phyloP scores from a whole-genome alignment of 2,797 vertebrate species.

The Anabacerthia variegaticeps region DNA sequence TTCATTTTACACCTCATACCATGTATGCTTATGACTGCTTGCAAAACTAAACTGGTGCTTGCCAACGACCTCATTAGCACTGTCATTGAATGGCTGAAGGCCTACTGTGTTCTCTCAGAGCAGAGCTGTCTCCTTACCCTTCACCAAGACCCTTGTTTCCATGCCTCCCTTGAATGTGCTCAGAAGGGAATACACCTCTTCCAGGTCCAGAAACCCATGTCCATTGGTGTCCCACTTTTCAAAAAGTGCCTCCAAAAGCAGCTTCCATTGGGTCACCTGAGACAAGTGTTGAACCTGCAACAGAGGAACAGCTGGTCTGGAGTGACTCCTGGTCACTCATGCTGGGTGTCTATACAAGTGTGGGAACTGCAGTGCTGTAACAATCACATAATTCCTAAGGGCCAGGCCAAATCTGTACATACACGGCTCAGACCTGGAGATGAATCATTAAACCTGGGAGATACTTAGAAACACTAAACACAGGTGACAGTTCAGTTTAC shows the following conservation, averaged over 20 bases:
- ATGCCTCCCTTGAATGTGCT: conserved; percentile 72
- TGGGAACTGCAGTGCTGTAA: neutral
- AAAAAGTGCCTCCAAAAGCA: conserved; percentile 77
- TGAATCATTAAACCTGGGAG: neutral
- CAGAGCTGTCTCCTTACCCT: conserved; percentile 64
- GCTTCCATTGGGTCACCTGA: neutral
- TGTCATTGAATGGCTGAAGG: neutral
- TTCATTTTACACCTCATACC: neutral
- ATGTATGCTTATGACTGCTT: neutral
- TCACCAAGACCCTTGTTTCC: conserved; percentile 72
- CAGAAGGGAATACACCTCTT: conserved; percentile 70
- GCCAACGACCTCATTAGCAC: neutral
- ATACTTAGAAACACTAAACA: neutral
- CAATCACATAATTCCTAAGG: neutral
- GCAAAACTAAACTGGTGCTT: neutral
- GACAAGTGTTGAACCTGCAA: conserved; percentile 48
- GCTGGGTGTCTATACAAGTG: neutral
- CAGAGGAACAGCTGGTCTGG: neutral
- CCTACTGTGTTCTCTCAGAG: neutral
- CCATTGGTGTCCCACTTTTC: conserved; percentile 77
- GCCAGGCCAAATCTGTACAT: neutral
- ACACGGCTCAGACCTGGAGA: neutral
- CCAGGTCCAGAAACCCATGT: conserved; percentile 73
- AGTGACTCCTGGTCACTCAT: neutral
- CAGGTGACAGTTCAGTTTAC: neutral